Evolutionary conservation across 2,797 vertebrate species (phyloP).

Genomic region (Calcarius lapponicus): DNA sequence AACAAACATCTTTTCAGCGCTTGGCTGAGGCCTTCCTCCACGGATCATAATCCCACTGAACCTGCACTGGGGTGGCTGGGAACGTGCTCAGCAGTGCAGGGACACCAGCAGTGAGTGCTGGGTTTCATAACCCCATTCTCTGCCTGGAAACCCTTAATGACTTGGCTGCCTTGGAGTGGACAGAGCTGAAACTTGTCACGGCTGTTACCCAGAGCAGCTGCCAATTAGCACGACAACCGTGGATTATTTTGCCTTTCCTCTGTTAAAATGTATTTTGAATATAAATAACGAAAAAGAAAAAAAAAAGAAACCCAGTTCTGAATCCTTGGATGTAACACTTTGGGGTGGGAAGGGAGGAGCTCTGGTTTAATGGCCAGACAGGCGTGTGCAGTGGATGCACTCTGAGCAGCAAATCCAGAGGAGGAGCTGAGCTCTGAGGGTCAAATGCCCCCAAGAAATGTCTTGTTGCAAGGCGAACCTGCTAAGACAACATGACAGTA

Average conservation of each 20-base stretch:
- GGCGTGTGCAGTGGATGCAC: background rate
- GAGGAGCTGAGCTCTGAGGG: background rate
- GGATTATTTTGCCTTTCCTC: conserved; percentile 53
- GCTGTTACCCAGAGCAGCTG: conserved; percentile 55
- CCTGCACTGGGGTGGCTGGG: conserved; percentile 18
- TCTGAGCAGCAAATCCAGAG: background rate
- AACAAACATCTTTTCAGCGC: conserved; percentile 42
- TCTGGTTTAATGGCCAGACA: background rate
- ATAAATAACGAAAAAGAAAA: background rate
- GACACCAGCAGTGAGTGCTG: background rate
- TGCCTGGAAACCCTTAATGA: conserved; percentile 53
- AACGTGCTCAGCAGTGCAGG: background rate
- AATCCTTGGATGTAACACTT: background rate
- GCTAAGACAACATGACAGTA: background rate
- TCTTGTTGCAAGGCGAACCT: background rate
- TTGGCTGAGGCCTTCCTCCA: conserved; percentile 13
- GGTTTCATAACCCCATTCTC: background rate
- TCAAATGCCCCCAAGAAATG: background rate
- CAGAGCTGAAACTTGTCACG: conserved; percentile 58
- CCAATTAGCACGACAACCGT: conserved; percentile 51
- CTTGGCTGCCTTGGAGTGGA: conserved; percentile 50
- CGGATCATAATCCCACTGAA: conserved; percentile 33
- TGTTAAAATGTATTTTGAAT: conserved; percentile 59
- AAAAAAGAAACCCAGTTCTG: no score
- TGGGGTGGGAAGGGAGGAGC: background rate